Conservation (phyloP, 2,797 vertebrate genomes). For the Acanthurus leucopareius region DNA sequence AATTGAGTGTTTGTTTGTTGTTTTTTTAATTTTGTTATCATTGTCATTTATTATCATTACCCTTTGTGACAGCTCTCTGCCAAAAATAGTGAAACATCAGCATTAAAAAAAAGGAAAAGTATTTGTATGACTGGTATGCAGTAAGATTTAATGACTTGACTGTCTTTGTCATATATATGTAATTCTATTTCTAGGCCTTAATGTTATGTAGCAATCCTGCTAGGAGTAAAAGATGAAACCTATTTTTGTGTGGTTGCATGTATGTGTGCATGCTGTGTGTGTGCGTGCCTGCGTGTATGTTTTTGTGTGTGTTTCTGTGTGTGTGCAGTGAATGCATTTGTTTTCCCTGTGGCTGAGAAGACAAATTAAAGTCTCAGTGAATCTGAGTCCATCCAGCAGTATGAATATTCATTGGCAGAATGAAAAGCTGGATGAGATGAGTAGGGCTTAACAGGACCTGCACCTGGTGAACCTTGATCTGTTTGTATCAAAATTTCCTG, state of each 20-base stretch:
- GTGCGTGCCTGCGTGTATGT: not conserved
- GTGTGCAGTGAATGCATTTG: slow-evolving; percentile 18
- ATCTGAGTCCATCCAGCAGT: slow-evolving; percentile 48
- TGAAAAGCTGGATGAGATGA: slow-evolving; percentile 70
- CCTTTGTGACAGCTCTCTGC: no score
- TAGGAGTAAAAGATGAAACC: not conserved
- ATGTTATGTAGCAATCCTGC: no score
- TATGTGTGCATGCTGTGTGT: not conserved
- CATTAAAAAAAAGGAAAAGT: no score
- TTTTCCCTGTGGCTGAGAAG: slow-evolving; percentile 27
- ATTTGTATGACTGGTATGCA: no score
- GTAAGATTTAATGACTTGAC: no score
- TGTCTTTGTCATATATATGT: no score
- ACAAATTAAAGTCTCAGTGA: slow-evolving; percentile 58
- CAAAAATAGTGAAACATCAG: no score
- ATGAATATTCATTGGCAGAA: slow-evolving; percentile 83
- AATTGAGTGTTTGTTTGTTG: no score
- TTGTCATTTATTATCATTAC: no score
- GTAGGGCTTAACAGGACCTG: slow-evolving; percentile 73
- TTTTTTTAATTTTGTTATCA: no score
- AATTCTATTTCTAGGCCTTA: no score
- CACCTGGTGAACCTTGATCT: slow-evolving; percentile 82
- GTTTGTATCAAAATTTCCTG: slow-evolving; percentile 51
- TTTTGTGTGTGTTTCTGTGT: slow-evolving; percentile 3
- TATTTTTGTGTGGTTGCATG: slow-evolving; percentile 4